Evolutionary conservation across 2,113 vertebrate genomes (phyloP).

Genomic region (Pelmatolapia mariae): DNA sequence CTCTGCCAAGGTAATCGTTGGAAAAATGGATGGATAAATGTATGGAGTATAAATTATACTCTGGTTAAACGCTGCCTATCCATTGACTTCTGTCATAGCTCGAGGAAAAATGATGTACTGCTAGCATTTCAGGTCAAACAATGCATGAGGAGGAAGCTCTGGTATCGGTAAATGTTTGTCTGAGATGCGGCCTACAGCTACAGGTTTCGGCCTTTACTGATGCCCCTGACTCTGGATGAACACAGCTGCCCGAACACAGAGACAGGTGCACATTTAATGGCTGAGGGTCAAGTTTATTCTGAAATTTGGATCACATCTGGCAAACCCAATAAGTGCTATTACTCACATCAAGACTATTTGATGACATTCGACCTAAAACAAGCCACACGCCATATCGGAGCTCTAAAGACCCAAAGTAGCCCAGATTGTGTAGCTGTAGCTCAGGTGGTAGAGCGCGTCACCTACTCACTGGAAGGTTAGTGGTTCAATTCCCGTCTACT

Average conservation of each 20-base stretch:
- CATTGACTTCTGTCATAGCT: not conserved
- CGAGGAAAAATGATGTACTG: not conserved
- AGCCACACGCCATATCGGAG: not conserved
- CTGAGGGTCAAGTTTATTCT: not conserved
- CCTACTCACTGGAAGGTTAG: not conserved
- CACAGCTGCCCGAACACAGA: not conserved
- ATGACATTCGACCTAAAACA: not conserved
- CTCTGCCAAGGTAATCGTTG: not conserved
- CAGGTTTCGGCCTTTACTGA: not conserved
- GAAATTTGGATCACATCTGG: not conserved
- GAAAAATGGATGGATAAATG: not conserved
- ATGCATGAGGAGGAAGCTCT: not conserved
- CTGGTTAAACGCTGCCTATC: not conserved
- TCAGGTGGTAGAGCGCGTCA: not conserved
- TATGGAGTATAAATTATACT: not conserved
- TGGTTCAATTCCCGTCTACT: fast-evolving
- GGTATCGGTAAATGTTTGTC: not conserved
- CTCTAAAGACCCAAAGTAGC: not conserved
- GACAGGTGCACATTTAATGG: not conserved
- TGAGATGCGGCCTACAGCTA: not conserved
- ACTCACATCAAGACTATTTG: not conserved
- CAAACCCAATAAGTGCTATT: not conserved
- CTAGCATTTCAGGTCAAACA: not conserved
- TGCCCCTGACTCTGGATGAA: not conserved
- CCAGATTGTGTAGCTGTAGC: not conserved